Conservation (phyloP, 35 echinoderm and acorn worm species). For the Apostichopus parvimensis region DNA sequence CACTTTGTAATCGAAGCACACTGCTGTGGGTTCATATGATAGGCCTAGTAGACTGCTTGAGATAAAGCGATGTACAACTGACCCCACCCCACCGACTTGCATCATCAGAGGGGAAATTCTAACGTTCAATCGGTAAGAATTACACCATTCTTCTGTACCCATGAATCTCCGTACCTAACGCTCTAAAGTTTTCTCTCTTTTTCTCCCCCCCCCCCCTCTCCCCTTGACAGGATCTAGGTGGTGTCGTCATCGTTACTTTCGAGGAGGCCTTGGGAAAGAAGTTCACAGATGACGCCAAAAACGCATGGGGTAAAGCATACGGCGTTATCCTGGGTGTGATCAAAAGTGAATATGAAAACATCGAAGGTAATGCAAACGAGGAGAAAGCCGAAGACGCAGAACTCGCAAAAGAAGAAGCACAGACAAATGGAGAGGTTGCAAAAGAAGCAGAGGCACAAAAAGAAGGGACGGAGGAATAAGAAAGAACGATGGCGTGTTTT, state of each 20-base stretch:
- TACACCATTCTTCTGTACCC: too few relatives aligned
- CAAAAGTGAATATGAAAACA: conserved; percentile 34
- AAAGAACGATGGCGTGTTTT: neutral
- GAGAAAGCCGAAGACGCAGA: conserved; percentile 17
- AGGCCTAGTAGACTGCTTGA: too few relatives aligned
- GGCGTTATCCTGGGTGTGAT: conserved; percentile 50
- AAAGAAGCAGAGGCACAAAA: conserved; percentile 17
- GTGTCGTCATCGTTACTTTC: conserved; percentile 15
- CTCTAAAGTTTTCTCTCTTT: neutral
- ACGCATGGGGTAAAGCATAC: conserved; percentile 54
- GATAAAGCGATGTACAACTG: too few relatives aligned
- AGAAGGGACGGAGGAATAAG: neutral
- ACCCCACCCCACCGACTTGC: too few relatives aligned
- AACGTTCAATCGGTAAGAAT: too few relatives aligned
- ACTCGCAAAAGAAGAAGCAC: neutral
- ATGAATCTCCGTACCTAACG: too few relatives aligned
- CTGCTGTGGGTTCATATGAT: too few relatives aligned
- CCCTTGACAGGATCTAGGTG: conserved; percentile 37
- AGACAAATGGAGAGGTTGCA: conserved; percentile 34
- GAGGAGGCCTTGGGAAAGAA: conserved; percentile 21
- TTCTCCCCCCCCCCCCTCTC: too few relatives aligned
- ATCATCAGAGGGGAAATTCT: too few relatives aligned
- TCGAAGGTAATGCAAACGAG: conserved; percentile 47
- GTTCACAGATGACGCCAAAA: conserved; percentile 33
- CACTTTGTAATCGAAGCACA: too few relatives aligned